A percentile compares a stretch with the other conserved stretches of the same genome.
Conservation (phyloP, 2,797 vertebrate species). For the Synanceia verrucosa region DNA sequence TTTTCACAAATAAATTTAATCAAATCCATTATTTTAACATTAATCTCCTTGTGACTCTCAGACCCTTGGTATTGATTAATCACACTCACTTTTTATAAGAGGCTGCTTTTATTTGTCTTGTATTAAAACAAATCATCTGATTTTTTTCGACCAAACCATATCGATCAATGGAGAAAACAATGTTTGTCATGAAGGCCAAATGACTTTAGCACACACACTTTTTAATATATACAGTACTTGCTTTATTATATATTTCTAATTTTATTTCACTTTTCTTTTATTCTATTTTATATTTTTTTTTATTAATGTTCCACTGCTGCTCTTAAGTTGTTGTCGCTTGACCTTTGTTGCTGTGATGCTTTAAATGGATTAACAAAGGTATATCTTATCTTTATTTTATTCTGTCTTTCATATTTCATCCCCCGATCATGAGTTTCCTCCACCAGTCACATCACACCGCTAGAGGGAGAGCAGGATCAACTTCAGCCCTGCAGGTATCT, state of each 20-base stretch:
- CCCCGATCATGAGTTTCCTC: neutral
- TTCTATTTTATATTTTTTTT: no score
- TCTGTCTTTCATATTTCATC: neutral
- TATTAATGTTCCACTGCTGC: no score
- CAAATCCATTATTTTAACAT: no score
- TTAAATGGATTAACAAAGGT: no score
- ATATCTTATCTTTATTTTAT: neutral
- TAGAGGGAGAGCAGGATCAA: constrained; percentile 47
- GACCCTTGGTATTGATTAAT: neutral
- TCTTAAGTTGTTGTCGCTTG: no score
- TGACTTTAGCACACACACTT: neutral
- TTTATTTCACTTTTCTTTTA: no score
- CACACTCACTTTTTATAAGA: neutral
- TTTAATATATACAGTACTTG: no score
- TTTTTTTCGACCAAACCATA: neutral
- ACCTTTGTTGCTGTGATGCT: no score
- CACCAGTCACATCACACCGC: neutral
- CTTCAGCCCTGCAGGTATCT: constrained; percentile 1
- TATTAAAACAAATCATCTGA: neutral
- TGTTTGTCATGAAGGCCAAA: neutral
- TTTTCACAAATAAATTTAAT: no score
- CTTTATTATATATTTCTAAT: no score
- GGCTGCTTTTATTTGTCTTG: neutral
- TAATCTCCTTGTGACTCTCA: no score
- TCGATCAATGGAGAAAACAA: neutral